phyloP scores from a whole-genome alignment of 2,113 vertebrate genomes.

The Tricholaema leucomelas region DNA sequence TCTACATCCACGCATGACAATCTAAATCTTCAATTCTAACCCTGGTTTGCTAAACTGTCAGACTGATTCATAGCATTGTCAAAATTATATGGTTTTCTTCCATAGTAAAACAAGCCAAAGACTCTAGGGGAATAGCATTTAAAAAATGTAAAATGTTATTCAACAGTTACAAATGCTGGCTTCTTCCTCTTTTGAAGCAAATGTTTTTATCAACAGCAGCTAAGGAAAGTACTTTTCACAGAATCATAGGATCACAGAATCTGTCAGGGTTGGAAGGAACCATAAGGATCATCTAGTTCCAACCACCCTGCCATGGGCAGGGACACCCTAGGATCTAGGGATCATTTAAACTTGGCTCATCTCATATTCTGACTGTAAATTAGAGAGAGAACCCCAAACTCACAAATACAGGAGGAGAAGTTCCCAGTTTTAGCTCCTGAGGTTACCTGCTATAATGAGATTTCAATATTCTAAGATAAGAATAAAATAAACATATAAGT shows the following conservation, averaged over 20 bases:
- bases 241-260: too few relatives aligned
- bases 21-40: neutral
- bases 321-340: too few relatives aligned
- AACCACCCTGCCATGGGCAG: too few relatives aligned
- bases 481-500: neutral
- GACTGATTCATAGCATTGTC: neutral
- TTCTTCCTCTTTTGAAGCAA: neutral
- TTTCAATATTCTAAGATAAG: slow-evolving; percentile 12
- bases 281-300: too few relatives aligned
- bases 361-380: too few relatives aligned
- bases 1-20: neutral
- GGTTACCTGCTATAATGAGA: neutral
- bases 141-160: neutral
- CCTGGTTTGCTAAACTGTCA: neutral
- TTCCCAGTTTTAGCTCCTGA: neutral
- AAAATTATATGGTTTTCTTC: neutral
- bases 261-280: too few relatives aligned
- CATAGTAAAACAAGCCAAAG: neutral
- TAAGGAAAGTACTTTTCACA: neutral
- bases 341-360: too few relatives aligned
- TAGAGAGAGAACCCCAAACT: too few relatives aligned
- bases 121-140: neutral
- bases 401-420: too few relatives aligned
- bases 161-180: neutral
- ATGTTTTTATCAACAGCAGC: neutral